Conservation (phyloP, 2,888 invertebrate genomes). For the Tipula vernalis region DNA sequence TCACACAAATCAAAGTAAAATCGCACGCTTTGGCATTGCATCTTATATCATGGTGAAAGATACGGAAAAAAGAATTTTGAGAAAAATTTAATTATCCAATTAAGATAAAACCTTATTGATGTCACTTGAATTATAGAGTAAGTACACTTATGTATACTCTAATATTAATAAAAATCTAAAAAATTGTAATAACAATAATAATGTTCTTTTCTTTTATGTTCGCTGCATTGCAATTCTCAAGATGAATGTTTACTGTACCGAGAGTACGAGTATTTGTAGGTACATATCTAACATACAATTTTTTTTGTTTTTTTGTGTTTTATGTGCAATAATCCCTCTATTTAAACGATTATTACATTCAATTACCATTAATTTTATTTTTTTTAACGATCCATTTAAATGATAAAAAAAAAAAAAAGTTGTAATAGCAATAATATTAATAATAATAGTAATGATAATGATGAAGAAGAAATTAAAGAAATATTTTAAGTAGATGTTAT, state of each 20-base stretch:
- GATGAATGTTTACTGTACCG: not conserved
- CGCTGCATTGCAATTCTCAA: not conserved
- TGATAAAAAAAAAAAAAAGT: not conserved
- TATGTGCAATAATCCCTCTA: not conserved
- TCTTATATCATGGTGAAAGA: not conserved
- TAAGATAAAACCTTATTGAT: not conserved
- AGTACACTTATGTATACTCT: not conserved
- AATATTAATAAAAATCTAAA: not conserved
- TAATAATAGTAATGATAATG: not conserved
- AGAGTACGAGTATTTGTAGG: not conserved
- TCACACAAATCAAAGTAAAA: not conserved
- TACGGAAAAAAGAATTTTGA: not conserved
- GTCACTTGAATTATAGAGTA: not conserved
- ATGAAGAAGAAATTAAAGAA: constrained; percentile 4
- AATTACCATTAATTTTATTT: constrained; percentile 4
- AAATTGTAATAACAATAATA: not conserved
- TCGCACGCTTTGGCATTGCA: not conserved
- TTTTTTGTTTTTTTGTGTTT: not conserved
- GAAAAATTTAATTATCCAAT: not conserved
- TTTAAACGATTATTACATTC: not conserved
- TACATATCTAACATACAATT: not conserved
- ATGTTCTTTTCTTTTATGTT: not conserved
- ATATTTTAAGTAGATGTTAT: not conserved
- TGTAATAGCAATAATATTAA: not conserved
- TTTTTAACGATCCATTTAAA: not conserved